Evolutionary conservation across 1,140 invertebrate species (phyloP), one percentile per base, ranked within the genome.

Genomic region (Riptortus pedestris): DNA sequence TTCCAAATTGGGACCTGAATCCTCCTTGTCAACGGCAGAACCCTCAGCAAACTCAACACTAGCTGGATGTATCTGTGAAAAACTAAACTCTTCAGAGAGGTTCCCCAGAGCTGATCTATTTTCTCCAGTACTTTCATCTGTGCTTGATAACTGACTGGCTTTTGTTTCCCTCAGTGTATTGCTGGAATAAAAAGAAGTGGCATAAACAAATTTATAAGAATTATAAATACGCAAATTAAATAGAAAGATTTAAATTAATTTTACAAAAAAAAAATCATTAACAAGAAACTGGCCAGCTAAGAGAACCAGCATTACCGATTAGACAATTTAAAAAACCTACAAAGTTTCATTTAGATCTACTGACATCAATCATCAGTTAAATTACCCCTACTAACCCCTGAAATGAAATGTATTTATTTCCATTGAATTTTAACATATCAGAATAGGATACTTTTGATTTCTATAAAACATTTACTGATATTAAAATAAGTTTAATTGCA

Each of bases 101-200:
- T 84, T 85, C 31, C 90, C 90, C 14, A 93, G 74, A 47, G 78
- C 83, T 1, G 79, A 71, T 51, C 74, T 72, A 68, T 81, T 83
- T 4, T 76, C 75, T 33, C 83, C 82, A 20, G 80, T 78, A 5
- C 81, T 51, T 51, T 51, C 78, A 70, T 85, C 85, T 1, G 85
- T 86, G 1, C 84, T 83, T 70, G 88, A 80, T 26, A 93, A 73
- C 61, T 89, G 85, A 66, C 79, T 88, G 22, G 83, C 83, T 71
- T 90, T 85, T 9, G 90, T 93, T 12, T 86, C 78, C 31, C 90
- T 79, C 14, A 93, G 77, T 7, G 87, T 79, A 73, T 90, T 90
- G 66, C 86, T 88, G 69, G 59, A 77, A 73, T 65, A 72, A 65
- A 60, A 57, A 67, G 33, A 38, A 38, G 16, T 38, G 7, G 33